A percentile compares a stretch with the other conserved stretches of the same genome.
phyloP scores from a whole-genome alignment of 2,113 vertebrate genomes.

The Forbesichthys papilliferus region DNA sequence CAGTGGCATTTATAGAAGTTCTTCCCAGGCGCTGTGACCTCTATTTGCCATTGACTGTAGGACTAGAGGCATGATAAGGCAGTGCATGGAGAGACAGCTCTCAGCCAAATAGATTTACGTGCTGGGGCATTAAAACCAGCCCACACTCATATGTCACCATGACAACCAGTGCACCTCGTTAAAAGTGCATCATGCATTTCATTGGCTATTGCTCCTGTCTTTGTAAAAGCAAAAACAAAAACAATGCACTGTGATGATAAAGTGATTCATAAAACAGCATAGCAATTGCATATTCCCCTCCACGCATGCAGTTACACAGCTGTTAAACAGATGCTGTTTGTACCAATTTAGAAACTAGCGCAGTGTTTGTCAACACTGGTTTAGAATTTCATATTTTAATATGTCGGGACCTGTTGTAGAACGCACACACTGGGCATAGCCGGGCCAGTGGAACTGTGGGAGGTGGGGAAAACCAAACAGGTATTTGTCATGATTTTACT shows the following conservation, averaged over 20 bases:
- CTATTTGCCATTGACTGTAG: slow-evolving; percentile 27
- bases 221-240: slow-evolving; percentile 28
- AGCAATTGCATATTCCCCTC: slow-evolving; percentile 45
- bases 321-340: slow-evolving; percentile 78
- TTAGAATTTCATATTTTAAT: slow-evolving; percentile 72
- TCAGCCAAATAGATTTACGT: slow-evolving; percentile 46
- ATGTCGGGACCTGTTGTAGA: slow-evolving; percentile 45
- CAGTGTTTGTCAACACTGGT: slow-evolving; percentile 76
- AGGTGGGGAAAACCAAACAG: slow-evolving; percentile 7
- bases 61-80: slow-evolving; percentile 28
- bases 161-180: slow-evolving; percentile 53
- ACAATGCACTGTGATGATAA: slow-evolving; percentile 56
- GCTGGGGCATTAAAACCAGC: slow-evolving; percentile 24
- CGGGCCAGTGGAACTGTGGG: slow-evolving; percentile 29
- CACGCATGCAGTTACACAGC: slow-evolving; percentile 62
- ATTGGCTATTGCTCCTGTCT: slow-evolving; percentile 57
- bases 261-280: slow-evolving; percentile 72
- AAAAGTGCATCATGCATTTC: slow-evolving; percentile 62
- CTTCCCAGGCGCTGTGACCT: slow-evolving; percentile 31
- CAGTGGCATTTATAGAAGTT: slow-evolving; percentile 18
- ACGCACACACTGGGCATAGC: slow-evolving; percentile 25
- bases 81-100: slow-evolving; percentile 35
- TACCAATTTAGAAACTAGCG: slow-evolving; percentile 71
- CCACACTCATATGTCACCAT: slow-evolving; percentile 57
- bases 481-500: slow-evolving; percentile 37